These are phyloP conservation scores for Tursiops truncatus DNA, from an alignment of 2,113 vertebrate genomes.

Conservation along the genomic window DNA sequence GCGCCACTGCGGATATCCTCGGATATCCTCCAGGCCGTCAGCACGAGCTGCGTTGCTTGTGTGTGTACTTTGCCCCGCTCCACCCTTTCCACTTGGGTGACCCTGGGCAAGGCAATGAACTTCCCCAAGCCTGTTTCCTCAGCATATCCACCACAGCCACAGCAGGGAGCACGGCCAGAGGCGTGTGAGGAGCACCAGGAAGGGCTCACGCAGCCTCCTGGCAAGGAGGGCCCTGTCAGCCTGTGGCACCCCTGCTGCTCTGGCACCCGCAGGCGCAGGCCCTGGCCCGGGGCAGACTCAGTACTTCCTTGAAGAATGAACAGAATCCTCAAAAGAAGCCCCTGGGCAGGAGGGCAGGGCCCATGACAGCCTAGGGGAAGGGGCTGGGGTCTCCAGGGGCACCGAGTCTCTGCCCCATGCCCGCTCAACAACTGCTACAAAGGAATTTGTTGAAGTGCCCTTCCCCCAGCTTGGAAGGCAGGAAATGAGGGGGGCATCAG, in stretches of 20 bases:
- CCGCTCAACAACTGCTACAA: not conserved
- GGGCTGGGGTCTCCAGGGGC: not conserved
- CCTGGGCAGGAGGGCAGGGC: not conserved
- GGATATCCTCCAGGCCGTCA: not conserved
- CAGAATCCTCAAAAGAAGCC: not conserved
- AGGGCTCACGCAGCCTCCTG: not conserved
- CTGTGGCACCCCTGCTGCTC: not conserved
- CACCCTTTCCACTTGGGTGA: not conserved
- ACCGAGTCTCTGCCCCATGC: not conserved
- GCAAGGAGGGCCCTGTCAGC: not conserved
- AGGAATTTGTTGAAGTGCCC: not conserved
- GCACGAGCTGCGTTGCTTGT: not conserved
- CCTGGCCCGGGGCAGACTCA: not conserved
- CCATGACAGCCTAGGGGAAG: not conserved
- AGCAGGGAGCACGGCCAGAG: not conserved
- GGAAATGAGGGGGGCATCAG: not conserved
- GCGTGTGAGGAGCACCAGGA: not conserved
- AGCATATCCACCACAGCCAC: not conserved
- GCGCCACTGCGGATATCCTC: not conserved
- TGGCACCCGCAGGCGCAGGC: not conserved
- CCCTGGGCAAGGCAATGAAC: not conserved
- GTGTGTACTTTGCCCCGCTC: not conserved
- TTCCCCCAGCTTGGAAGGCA: not conserved
- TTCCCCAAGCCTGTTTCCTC: not conserved
- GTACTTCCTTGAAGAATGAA: not conserved